A percentile compares a stretch with the other conserved stretches of the same genome.
Conservation (phyloP, 1,140 invertebrate genomes). For the Drosophila arizonae region DNA sequence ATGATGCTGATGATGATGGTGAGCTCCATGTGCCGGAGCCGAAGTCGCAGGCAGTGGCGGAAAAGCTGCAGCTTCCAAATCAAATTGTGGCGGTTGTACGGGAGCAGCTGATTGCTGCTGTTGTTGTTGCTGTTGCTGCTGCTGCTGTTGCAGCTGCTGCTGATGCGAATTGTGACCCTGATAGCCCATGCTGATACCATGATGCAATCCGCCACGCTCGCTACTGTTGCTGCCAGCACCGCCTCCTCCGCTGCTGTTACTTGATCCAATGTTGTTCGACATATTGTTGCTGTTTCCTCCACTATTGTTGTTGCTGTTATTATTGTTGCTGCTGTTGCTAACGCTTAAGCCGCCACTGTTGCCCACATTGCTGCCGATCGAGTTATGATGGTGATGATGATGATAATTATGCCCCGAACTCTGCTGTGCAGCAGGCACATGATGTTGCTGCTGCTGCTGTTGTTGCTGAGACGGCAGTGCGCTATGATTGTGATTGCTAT, state of each 20-base stretch:
- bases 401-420: conserved; percentile 54
- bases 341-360: conserved; percentile 60
- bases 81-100: conserved; percentile 86
- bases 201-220: conserved; percentile 52
- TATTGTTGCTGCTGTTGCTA: conserved; percentile 37
- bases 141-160: conserved; percentile 70
- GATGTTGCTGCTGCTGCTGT: conserved; percentile 56
- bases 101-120: conserved; percentile 66
- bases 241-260: conserved; percentile 23
- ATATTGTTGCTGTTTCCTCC: conserved; percentile 26
- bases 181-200: conserved; percentile 58
- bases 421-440: conserved; percentile 55
- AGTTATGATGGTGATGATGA: conserved; percentile 63
- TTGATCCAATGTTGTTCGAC: conserved; percentile 48
- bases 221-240: conserved; percentile 41
- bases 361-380: conserved; percentile 71
- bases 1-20: conserved; percentile 43
- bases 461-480: conserved; percentile 55
- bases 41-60: conserved; percentile 88
- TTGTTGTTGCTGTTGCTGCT: conserved; percentile 75
- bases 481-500: conserved; percentile 59
- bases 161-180: conserved; percentile 63
- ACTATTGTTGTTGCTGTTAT: conserved; percentile 7
- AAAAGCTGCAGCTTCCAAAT: conserved; percentile 91
- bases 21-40: conserved; percentile 48